Percentiles rank a stretch among this genome's conserved stretches.
phyloP scores from a whole-genome alignment of 1,140 invertebrate species.

The Antheraea mylitta region DNA sequence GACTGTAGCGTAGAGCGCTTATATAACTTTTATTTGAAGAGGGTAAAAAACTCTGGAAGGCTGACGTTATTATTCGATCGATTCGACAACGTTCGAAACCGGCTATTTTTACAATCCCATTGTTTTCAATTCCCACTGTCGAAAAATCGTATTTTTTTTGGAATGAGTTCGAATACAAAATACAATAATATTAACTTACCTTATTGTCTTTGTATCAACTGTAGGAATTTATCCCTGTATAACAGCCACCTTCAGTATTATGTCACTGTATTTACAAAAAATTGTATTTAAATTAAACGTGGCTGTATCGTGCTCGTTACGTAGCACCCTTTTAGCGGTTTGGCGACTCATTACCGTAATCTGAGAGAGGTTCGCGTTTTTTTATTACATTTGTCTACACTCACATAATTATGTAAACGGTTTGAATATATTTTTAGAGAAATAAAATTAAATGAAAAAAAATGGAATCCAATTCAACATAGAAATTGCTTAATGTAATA shows the following conservation, averaged over 20 bases:
- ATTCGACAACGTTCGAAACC: too few relatives aligned
- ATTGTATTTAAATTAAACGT: slow-evolving; percentile 17
- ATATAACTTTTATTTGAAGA: too few relatives aligned
- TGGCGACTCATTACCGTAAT: slow-evolving; percentile 8
- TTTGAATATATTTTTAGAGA: background rate
- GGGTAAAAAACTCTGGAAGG: too few relatives aligned
- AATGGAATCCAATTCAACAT: too few relatives aligned
- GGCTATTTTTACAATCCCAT: too few relatives aligned
- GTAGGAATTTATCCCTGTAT: background rate
- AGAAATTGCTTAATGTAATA: too few relatives aligned
- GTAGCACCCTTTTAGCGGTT: slow-evolving; percentile 12
- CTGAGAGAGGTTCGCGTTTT: slow-evolving; percentile 3
- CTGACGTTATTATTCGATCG: too few relatives aligned
- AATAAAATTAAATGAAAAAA: too few relatives aligned
- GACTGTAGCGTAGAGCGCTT: too few relatives aligned
- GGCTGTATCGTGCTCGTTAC: background rate
- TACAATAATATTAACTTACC: background rate
- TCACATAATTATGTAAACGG: background rate
- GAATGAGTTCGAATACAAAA: too few relatives aligned
- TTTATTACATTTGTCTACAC: slow-evolving; percentile 7
- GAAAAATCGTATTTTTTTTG: too few relatives aligned
- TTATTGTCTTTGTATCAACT: background rate
- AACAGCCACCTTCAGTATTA: slow-evolving; percentile 15
- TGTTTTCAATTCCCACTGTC: too few relatives aligned
- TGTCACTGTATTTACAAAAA: slow-evolving; percentile 17